Conservation (phyloP, 2,888 invertebrate genomes). For the Nemapogon koenigi region DNA sequence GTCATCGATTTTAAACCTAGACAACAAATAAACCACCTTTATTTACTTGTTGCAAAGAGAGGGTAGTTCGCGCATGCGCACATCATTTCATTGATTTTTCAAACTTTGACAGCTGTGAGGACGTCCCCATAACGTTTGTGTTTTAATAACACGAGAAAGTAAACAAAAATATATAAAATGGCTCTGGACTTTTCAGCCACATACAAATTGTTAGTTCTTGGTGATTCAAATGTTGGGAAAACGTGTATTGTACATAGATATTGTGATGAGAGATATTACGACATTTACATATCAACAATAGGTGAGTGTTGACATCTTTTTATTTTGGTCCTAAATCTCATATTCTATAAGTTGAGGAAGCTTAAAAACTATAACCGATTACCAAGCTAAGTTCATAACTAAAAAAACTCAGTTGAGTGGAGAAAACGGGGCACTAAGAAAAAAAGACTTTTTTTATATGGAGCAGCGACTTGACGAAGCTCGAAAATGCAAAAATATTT, state of each 20-base stretch:
- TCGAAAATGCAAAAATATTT: too few species aligned
- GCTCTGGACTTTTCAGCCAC: conserved; percentile 87
- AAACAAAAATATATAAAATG: conserved; percentile 59
- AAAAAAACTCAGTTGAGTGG: too few species aligned
- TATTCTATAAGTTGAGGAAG: too few species aligned
- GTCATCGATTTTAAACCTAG: too few species aligned
- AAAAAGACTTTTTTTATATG: too few species aligned
- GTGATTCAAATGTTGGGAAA: conserved; percentile 90
- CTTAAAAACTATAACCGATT: too few species aligned
- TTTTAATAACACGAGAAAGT: conserved; percentile 34
- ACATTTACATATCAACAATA: conserved; percentile 90
- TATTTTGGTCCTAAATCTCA: conserved; percentile 47
- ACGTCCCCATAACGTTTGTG: conserved; percentile 50
- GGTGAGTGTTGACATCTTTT: conserved; percentile 67
- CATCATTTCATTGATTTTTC: conserved; percentile 54
- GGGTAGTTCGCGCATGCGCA: conserved; percentile 47
- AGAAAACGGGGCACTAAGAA: too few species aligned
- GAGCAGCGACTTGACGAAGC: too few species aligned
- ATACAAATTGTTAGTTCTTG: conserved; percentile 85
- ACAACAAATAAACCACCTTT: too few species aligned
- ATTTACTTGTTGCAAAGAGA: conserved; percentile 39
- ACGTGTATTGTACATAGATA: conserved; percentile 90
- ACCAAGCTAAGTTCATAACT: too few species aligned
- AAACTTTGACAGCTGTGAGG: conserved; percentile 54
- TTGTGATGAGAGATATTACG: conserved; percentile 89